phyloP scores from a whole-genome alignment of 2,888 invertebrate genomes.

The Eupeodes latifasciatus region DNA sequence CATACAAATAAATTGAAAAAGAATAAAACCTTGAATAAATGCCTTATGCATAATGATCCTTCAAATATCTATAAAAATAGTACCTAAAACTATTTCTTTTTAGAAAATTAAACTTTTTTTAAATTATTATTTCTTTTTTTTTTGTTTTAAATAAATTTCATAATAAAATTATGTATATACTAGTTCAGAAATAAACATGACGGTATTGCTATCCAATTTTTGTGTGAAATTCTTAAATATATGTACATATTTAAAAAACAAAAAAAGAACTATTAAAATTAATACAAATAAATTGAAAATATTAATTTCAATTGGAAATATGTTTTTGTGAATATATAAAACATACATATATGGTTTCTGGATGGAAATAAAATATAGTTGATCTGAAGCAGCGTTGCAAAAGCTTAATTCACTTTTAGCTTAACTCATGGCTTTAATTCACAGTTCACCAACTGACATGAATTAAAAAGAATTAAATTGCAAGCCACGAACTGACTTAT shows the following conservation, averaged over 20 bases:
- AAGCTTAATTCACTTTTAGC: too few relatives aligned
- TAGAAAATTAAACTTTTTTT: neutral
- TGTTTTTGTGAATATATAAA: neutral
- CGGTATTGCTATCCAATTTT: too few relatives aligned
- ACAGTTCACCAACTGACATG: too few relatives aligned
- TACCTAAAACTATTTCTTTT: neutral
- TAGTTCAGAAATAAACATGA: neutral
- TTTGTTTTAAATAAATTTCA: neutral
- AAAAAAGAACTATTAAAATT: too few relatives aligned
- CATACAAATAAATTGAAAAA: neutral
- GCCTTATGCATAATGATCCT: neutral
- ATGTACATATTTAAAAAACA: neutral
- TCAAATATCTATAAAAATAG: neutral
- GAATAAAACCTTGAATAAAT: neutral
- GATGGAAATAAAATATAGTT: too few relatives aligned
- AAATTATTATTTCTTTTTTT: neutral
- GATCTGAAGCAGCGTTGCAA: too few relatives aligned
- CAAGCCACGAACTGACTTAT: too few relatives aligned
- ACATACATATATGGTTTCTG: too few relatives aligned
- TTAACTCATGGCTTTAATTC: too few relatives aligned
- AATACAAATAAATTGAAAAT: neutral
- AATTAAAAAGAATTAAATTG: too few relatives aligned
- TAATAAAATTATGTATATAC: neutral
- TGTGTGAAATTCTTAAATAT: constrained; percentile 2
- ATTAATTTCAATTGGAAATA: neutral